phyloP scores from a whole-genome alignment of 2,113 vertebrate species.

The Reinhardtius hippoglossoides region DNA sequence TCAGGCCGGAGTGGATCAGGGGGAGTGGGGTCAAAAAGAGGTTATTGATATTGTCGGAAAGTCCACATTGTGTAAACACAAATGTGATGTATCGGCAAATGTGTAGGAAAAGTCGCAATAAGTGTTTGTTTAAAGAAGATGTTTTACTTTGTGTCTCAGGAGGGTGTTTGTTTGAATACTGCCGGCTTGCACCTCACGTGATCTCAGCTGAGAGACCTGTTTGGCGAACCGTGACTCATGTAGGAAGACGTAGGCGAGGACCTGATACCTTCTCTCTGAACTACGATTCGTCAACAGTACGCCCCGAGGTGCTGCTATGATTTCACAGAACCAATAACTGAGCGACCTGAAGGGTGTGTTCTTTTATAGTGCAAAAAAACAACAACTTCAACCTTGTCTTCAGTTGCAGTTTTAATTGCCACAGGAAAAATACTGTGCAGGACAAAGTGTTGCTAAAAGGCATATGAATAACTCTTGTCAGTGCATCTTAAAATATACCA shows the following conservation, averaged over 20 bases:
- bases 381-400: neutral
- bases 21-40: neutral
- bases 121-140: neutral
- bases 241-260: conserved; percentile 6
- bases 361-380: neutral
- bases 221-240: conserved; percentile 44
- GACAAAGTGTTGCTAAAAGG: neutral
- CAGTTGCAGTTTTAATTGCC: neutral
- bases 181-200: neutral
- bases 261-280: neutral
- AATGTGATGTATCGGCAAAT: neutral
- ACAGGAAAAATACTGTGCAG: neutral
- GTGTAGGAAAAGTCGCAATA: neutral
- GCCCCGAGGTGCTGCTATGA: neutral
- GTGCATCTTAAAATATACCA: neutral
- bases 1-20: neutral
- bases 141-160: neutral
- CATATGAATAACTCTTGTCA: neutral
- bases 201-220: conserved; percentile 44
- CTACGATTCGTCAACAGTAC: conserved; percentile 49
- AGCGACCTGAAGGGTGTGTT: conserved; percentile 26
- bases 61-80: neutral
- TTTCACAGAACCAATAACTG: neutral
- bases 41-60: neutral
- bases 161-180: conserved; percentile 11